Conservation (phyloP, 2,113 vertebrate species). For the Daphoenositta chrysoptera region DNA sequence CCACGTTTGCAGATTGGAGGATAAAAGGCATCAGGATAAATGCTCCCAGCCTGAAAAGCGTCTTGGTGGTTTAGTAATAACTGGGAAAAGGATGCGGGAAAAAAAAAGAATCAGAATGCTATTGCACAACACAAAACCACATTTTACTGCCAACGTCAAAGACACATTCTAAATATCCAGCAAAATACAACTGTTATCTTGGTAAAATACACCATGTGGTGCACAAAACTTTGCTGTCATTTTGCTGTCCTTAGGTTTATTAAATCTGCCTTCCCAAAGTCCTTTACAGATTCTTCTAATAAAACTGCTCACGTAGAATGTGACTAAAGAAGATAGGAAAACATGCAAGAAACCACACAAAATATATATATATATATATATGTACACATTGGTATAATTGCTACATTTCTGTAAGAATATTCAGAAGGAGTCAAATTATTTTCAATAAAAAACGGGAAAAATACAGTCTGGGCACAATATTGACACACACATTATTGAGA, state of each 20-base stretch:
- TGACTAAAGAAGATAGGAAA: neutral
- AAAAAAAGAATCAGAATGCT: neutral
- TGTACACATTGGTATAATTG: neutral
- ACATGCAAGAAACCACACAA: neutral
- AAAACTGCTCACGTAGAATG: neutral
- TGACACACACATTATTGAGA: neutral
- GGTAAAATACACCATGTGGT: neutral
- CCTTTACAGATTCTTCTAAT: neutral
- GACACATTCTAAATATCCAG: neutral
- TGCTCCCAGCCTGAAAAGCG: constrained; percentile 76
- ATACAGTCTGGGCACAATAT: neutral
- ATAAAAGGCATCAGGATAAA: constrained; percentile 80
- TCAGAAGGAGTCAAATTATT: neutral
- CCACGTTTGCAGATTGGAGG: constrained; percentile 69
- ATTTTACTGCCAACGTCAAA: neutral
- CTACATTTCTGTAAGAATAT: neutral
- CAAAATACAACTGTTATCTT: neutral
- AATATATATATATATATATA: neutral
- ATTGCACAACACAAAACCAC: neutral
- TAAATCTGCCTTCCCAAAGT: neutral
- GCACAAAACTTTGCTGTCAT: neutral
- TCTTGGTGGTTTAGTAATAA: constrained; percentile 73
- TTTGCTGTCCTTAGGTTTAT: neutral
- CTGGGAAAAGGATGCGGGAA: constrained; percentile 11
- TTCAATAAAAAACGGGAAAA: neutral